Base-by-base conservation (phyloP, 2,888 invertebrate species). In the Oscheius sp. region DNA sequence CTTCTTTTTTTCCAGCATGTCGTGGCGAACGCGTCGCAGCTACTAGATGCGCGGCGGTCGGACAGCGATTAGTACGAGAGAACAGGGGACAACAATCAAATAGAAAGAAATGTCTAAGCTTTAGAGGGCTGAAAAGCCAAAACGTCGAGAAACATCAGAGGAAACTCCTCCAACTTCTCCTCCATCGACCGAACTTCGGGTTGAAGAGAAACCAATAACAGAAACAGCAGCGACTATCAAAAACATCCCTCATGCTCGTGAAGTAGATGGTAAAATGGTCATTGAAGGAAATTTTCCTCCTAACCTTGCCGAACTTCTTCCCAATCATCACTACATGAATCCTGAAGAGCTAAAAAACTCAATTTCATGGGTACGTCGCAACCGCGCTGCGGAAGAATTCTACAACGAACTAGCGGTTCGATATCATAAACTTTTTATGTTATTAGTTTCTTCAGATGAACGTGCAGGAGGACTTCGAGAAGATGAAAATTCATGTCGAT, bases 141-240 rank as follows among this genome's bases (percentile, higher is more conserved):
- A 17, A 17, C 3, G 20, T 17, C 22, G 49, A 49, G 3, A 17
- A 8, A 9, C 36, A 36, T 14, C 36, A 9, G 8, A 8, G 14
- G 14, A 36, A 9, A 36, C 33, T 2, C 36, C 62, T 33, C 57
- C 66, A 32, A n/a, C 47, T 26, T 41, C 62, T 17, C 50, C 68
- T 30, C 28, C 68, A 2, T 33, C 62, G 5, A 28, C 24, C 22
- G 51, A 59, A 28, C 47, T 56, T 32, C 59, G n/a, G 26, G 61
- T 41, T 32, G 50, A 62, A 24, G 62, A 62, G 4, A 47, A 49
- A 33, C 62, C 62, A 14, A 49, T 33, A 32, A 62, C 47, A 12
- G 62, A 62, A 32, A 62, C 41, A 2, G 62, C 62, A n/a, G 38
- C 59, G 6, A 26, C 26, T 2, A 17, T 14, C 38, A 59, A 59